Base-by-base conservation (phyloP, 1,140 invertebrate species). In the Caenorhabditis inopinata region DNA sequence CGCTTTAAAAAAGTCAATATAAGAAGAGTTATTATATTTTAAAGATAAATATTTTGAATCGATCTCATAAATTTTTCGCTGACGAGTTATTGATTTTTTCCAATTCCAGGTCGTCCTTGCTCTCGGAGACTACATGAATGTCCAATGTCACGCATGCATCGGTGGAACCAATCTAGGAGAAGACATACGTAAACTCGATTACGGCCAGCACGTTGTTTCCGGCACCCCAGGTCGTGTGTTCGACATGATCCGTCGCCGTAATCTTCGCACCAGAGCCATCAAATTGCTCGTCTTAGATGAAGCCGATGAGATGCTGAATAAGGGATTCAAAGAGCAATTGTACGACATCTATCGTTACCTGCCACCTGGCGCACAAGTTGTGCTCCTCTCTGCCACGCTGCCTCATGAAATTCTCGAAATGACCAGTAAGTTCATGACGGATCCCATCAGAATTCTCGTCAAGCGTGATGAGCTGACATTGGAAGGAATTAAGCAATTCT, bases 381-480 rank as follows among this genome's bases (percentile, higher is more conserved):
- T 96, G 18, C 90, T 99, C 0, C 95, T 99, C 78, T 98, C 96
- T 47, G 97, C 97, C 51, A 99, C 97, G 74, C 91, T 99, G 83
- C 97, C 97, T 0, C 96, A 99, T 89, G 97, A 99, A 91, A 98
- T 99, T 85, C 91, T 99, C 38, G 97, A 99, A 91, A 99, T 99
- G 94, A 99, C 97, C 4, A 96, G 93, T 82, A 99, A 99, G 91
- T 99, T 99, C 88, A 99, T 99, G 97, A 98, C 96, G 27, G 96
- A 99, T 90, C 97, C 97, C 0, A 95, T 99, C 85, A 92, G 96
- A 82, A 98, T 99, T 87, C 91, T 99, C 82, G 96, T 99, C 16
- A 98, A 99, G 92, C 96, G 96, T 93, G 97, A 99, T 93, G 97
- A 99, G 91, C 93, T 99, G 93, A 99, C 97, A 58, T 90, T 99